phyloP scores from a whole-genome alignment of 2,797 vertebrate genomes.

The Pantherophis alleghaniensis region DNA sequence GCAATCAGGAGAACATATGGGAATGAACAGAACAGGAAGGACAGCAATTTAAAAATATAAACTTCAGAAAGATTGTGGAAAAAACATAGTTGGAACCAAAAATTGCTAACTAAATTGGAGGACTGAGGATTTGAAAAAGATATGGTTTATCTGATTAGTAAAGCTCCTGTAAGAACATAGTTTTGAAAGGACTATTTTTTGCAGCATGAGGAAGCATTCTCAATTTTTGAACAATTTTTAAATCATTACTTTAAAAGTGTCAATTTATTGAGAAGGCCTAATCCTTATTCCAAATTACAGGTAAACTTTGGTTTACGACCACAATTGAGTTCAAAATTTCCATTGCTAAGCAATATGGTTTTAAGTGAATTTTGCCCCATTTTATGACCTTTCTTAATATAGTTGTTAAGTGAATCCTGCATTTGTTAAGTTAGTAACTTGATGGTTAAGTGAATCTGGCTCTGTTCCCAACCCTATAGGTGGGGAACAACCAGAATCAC shows the following conservation, averaged over 20 bases:
- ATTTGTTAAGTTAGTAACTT: neutral
- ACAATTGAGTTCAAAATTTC: neutral
- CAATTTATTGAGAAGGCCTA: neutral
- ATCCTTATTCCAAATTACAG: neutral
- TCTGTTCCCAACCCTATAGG: neutral
- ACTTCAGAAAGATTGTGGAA: neutral
- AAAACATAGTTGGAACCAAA: neutral
- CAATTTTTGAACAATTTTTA: neutral
- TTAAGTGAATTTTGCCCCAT: neutral
- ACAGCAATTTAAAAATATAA: slow-evolving; percentile 27
- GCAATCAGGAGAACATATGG: slow-evolving; percentile 24
- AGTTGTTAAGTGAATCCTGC: neutral
- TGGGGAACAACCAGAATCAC: neutral
- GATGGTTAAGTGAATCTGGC: neutral
- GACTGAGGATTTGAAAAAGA: neutral
- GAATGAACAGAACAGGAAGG: slow-evolving; percentile 28
- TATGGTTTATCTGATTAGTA: neutral
- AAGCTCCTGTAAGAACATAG: neutral
- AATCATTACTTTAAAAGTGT: neutral
- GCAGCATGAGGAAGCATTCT: neutral
- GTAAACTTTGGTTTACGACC: neutral
- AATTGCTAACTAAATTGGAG: slow-evolving; percentile 6
- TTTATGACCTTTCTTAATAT: neutral
- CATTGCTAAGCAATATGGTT: neutral
- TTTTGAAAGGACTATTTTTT: neutral